A percentile compares a stretch with the other conserved stretches of the same genome.
Conservation (phyloP, 2,888 invertebrate species). For the Drosophila koepferae region DNA sequence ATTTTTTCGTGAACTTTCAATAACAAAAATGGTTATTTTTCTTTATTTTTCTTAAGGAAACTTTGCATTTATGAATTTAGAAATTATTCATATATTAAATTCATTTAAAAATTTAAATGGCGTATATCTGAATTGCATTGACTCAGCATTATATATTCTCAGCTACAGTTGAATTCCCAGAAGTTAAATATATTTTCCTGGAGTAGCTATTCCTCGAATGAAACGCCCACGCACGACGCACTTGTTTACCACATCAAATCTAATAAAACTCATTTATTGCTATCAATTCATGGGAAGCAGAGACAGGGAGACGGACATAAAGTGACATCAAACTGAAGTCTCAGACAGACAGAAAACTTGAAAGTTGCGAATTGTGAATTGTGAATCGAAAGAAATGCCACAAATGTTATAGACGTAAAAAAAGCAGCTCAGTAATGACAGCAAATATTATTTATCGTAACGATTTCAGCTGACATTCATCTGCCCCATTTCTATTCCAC, state of each 20-base stretch:
- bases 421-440: constrained; percentile 47
- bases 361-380: not conserved
- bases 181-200: no score
- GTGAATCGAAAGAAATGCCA: constrained; percentile 27
- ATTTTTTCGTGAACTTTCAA: no score
- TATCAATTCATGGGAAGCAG: constrained; percentile 56
- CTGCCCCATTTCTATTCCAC: not conserved
- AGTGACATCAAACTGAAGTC: constrained; percentile 9
- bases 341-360: not conserved
- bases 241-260: constrained; percentile 62
- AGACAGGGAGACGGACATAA: constrained; percentile 3
- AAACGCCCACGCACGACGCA: constrained; percentile 22
- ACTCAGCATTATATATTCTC: not conserved
- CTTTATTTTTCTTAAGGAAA: no score
- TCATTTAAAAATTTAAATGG: not conserved
- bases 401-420: constrained; percentile 44
- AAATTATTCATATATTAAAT: no score
- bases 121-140: not conserved
- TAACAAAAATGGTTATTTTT: no score
- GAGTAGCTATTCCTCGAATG: not conserved
- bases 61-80: no score
- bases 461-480: constrained; percentile 46
- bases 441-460: constrained; percentile 37
- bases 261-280: constrained; percentile 70
- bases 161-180: not conserved